Percentiles rank a stretch among this genome's conserved stretches.
Conservation (phyloP, 1,140 invertebrate genomes). For the Laupala kohalensis region DNA sequence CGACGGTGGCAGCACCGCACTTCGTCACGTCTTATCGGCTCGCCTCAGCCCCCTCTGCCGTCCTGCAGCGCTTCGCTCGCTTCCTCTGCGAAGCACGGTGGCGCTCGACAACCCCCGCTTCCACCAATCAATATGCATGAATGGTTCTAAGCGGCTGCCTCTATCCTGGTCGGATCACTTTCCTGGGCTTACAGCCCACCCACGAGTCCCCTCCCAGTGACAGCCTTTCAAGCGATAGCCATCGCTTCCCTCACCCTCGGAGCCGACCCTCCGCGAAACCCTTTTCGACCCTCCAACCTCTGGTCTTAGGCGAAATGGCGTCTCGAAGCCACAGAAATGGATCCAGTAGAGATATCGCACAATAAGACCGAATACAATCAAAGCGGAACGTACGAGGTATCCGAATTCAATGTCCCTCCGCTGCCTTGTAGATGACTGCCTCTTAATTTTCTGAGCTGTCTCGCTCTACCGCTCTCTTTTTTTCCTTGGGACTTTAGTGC, state of each 20-base stretch:
- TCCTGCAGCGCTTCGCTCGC: neutral
- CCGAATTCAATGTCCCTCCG: too few species aligned
- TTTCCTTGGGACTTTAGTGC: too few species aligned
- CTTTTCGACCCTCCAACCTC: too few species aligned
- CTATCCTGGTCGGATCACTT: neutral
- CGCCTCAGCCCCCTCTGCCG: too few species aligned
- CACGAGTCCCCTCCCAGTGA: neutral
- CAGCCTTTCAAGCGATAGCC: neutral
- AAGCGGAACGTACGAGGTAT: neutral
- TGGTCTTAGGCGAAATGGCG: too few species aligned
- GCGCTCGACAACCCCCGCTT: too few species aligned
- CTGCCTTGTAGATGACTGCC: too few species aligned
- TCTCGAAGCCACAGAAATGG: too few species aligned
- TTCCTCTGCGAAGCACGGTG: neutral
- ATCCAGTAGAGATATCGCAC: neutral
- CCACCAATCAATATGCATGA: neutral
- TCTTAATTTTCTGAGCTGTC: too few species aligned
- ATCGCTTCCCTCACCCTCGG: neutral
- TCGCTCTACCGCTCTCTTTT: too few species aligned
- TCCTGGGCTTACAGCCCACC: neutral
- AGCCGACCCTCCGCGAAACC: neutral
- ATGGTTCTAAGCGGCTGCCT: neutral
- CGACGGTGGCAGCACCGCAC: neutral
- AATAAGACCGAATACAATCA: neutral
- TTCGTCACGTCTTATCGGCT: neutral